Conservation (phyloP, 2,888 invertebrate genomes). For the Eupithecia tripunctaria region DNA sequence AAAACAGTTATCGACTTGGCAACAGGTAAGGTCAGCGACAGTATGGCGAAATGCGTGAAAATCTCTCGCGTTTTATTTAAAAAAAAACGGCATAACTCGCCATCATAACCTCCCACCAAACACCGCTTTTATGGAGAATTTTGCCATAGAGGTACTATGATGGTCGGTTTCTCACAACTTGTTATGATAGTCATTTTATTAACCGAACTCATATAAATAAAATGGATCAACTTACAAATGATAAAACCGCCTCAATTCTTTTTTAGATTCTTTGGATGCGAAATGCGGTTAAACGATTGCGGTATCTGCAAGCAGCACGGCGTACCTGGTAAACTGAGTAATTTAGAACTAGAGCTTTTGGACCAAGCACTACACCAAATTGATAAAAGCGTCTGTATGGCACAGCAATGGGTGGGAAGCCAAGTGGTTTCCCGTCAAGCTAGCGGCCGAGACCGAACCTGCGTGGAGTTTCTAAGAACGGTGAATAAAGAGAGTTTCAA, state of each 20-base stretch:
- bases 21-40: background rate
- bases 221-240: background rate
- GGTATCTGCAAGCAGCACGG: background rate
- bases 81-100: no score
- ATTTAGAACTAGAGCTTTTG: background rate
- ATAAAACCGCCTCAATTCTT: background rate
- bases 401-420: background rate
- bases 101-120: background rate
- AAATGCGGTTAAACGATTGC: background rate
- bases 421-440: background rate
- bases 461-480: background rate
- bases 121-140: background rate
- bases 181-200: background rate
- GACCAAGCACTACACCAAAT: background rate
- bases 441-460: background rate
- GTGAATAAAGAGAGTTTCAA: background rate
- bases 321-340: background rate
- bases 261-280: slow-evolving; percentile 4
- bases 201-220: background rate
- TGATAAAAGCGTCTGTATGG: background rate
- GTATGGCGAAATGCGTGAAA: no score
- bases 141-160: background rate
- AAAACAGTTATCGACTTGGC: background rate
- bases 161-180: background rate
- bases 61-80: no score